Conservation (phyloP, 2,888 invertebrate genomes). For the Agrochola lychnidis region DNA sequence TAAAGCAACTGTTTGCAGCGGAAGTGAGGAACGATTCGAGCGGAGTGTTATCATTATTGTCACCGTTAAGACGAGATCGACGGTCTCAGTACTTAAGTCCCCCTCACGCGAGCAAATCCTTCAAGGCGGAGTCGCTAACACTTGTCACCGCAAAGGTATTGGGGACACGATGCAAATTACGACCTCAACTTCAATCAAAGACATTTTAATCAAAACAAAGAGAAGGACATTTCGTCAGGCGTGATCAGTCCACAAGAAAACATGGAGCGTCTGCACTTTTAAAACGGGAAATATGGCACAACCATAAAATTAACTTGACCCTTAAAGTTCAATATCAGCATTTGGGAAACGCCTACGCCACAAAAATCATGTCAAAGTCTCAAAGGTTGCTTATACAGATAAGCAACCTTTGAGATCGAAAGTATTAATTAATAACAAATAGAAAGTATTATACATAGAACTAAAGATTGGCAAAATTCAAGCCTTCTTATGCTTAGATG, state of each 20-base stretch:
- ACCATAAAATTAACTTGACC: not conserved
- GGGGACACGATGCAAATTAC: conserved; percentile 24
- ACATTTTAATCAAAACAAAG: not conserved
- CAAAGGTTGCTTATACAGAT: no score
- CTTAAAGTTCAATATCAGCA: conserved; percentile 18
- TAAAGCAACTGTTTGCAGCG: not conserved
- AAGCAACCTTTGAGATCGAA: conserved; percentile 21
- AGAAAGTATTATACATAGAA: not conserved
- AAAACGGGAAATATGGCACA: not conserved
- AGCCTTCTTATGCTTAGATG: not conserved
- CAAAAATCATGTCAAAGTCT: no score
- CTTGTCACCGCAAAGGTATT: conserved; percentile 26
- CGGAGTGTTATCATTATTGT: conserved; percentile 10
- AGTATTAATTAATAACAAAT: conserved; percentile 25
- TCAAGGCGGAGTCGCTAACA: conserved; percentile 16
- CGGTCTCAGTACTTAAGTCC: conserved; percentile 11
- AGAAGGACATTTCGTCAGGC: conserved; percentile 1
- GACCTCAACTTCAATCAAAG: conserved; percentile 19
- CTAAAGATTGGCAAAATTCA: not conserved
- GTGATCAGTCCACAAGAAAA: not conserved
- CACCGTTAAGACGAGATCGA: conserved; percentile 6
- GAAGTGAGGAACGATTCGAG: not conserved
- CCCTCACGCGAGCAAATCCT: conserved; percentile 26
- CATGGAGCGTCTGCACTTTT: not conserved
- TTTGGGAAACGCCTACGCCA: conserved; percentile 33